A percentile compares a stretch with the other conserved stretches of the same genome.
These are phyloP conservation scores for Chrysocyon brachyurus DNA, from an alignment of 2,797 vertebrate genomes.

Conservation along the genomic window DNA sequence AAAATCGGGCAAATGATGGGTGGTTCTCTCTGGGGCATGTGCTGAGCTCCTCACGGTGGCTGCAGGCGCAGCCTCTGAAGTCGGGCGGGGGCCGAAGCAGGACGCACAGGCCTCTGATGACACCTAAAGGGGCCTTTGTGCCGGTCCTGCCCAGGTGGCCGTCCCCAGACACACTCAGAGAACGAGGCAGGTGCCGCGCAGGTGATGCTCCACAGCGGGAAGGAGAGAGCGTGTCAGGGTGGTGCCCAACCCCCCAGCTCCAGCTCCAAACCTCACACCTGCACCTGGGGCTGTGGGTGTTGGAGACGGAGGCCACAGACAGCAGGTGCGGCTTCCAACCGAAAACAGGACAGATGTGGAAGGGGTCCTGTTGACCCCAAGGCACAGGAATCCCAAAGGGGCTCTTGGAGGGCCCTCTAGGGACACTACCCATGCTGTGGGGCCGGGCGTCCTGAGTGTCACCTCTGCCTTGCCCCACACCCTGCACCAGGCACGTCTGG, in stretches of 20 bases:
- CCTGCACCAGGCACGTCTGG: background rate
- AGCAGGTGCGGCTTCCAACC: background rate
- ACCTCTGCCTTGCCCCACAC: accelerated
- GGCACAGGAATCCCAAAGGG: background rate
- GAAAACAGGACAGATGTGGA: background rate
- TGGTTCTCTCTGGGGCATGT: background rate
- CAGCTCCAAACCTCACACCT: too few relatives aligned
- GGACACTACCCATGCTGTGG: accelerated
- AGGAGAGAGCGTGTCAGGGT: background rate
- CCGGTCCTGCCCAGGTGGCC: background rate
- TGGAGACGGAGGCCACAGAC: accelerated
- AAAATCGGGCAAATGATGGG: background rate
- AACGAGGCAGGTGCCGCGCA: background rate
- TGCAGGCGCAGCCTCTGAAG: accelerated
- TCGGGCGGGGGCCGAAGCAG: background rate
- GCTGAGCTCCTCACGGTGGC: too few relatives aligned
- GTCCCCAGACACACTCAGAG: too few relatives aligned
- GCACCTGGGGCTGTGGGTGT: background rate
- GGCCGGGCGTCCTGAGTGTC: accelerated
- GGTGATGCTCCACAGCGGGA: accelerated
- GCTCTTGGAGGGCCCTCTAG: too few relatives aligned
- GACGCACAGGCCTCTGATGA: background rate
- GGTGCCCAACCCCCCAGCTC: background rate
- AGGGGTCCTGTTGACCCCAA: accelerated
- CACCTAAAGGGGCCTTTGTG: background rate